Percentiles rank a stretch among this genome's conserved stretches.
phyloP scores from a whole-genome alignment of 2,797 vertebrate species.

The Glossophaga mutica region DNA sequence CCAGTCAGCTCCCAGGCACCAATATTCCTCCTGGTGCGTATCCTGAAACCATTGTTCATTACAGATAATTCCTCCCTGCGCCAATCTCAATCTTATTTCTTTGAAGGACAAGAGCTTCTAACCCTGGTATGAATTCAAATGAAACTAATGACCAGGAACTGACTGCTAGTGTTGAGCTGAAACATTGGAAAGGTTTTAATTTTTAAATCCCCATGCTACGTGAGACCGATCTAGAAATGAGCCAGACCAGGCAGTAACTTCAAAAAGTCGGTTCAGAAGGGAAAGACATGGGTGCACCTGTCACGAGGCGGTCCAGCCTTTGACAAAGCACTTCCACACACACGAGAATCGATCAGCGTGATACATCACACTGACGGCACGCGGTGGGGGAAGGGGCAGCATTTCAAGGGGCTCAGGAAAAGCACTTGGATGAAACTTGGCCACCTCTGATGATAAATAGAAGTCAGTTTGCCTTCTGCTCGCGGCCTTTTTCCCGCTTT shows the following conservation, averaged over 20 bases:
- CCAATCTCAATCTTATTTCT: not conserved
- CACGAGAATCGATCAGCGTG: not conserved
- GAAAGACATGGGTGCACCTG: not conserved
- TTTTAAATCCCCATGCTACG: not conserved
- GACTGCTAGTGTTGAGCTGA: not conserved
- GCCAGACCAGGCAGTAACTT: not conserved
- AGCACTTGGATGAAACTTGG: not conserved
- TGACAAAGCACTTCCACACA: not conserved
- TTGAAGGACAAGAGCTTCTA: not conserved
- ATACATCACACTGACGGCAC: not conserved
- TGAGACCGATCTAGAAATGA: constrained; percentile 13
- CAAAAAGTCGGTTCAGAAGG: not conserved
- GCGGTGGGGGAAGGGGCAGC: too few species aligned
- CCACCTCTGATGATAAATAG: not conserved
- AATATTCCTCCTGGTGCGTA: not conserved
- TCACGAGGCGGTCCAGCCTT: not conserved
- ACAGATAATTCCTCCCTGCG: not conserved
- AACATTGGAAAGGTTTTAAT: not conserved
- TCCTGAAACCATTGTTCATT: not conserved
- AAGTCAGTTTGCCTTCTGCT: not conserved
- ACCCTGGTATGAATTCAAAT: not conserved
- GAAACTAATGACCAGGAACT: not conserved
- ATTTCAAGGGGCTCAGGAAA: not conserved
- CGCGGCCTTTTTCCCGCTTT: not conserved
- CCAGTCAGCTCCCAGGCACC: not conserved